These are phyloP conservation scores for Heptascelio sp. DNA, from an alignment of 2,888 invertebrate species.

Conservation along the genomic window DNA sequence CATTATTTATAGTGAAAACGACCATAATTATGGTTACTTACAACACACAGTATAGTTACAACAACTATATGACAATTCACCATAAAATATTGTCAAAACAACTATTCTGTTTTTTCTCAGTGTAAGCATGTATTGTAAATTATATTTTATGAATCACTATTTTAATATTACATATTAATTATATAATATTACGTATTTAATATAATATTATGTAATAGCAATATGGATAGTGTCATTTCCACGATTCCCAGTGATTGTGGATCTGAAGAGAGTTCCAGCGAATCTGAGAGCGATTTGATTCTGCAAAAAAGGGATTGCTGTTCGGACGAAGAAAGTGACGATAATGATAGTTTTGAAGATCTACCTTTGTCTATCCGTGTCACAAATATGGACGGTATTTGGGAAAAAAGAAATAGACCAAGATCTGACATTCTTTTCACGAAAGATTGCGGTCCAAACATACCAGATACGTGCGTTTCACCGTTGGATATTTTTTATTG, in stretches of 20 bases:
- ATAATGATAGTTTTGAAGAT: neutral
- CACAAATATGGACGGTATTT: conserved; percentile 42
- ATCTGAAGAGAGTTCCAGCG: conserved; percentile 6
- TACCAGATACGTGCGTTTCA: conserved; percentile 9
- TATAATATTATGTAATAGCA: neutral
- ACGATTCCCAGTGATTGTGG: conserved; percentile 14
- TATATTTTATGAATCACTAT: too few relatives aligned
- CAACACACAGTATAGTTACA: too few relatives aligned
- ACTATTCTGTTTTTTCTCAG: too few relatives aligned
- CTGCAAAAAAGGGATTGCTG: neutral
- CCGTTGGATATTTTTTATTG: conserved; percentile 21
- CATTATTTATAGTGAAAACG: too few relatives aligned
- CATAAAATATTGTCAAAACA: too few relatives aligned
- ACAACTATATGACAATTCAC: too few relatives aligned
- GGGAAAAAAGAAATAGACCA: conserved; percentile 40
- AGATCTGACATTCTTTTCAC: conserved; percentile 33
- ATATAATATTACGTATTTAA: neutral
- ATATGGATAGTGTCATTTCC: neutral
- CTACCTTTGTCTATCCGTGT: conserved; percentile 6
- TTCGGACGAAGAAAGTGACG: conserved; percentile 18
- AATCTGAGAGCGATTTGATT: conserved; percentile 2
- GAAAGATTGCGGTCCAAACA: conserved; percentile 27
- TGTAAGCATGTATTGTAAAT: too few relatives aligned
- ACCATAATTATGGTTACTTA: too few relatives aligned
- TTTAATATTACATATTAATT: neutral